A percentile compares a stretch with the other conserved stretches of the same genome.
phyloP scores from a whole-genome alignment of 2,888 invertebrate species.

The Sylvicola fuscatus region DNA sequence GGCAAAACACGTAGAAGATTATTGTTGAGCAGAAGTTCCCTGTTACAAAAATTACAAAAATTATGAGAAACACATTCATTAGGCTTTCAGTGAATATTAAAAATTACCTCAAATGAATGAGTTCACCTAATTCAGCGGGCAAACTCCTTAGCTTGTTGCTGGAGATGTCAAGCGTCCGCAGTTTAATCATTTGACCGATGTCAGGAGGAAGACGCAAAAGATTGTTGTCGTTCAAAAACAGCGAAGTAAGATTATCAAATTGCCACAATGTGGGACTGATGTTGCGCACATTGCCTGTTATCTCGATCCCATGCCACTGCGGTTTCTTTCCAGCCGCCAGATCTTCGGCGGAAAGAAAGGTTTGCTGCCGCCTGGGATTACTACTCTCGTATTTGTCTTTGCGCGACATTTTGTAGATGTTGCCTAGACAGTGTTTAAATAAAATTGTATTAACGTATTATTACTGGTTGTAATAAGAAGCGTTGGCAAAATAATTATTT shows the following conservation, averaged over 20 bases:
- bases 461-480: no score
- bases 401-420: slow-evolving; percentile 37
- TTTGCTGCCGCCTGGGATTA: slow-evolving; percentile 62
- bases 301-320: slow-evolving; percentile 82
- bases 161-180: slow-evolving; percentile 80
- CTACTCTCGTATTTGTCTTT: slow-evolving; percentile 80
- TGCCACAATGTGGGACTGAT: slow-evolving; percentile 83
- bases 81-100: neutral
- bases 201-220: slow-evolving; percentile 80
- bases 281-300: slow-evolving; percentile 84
- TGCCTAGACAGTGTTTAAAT: no score
- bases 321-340: slow-evolving; percentile 82
- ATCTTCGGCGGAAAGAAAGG: slow-evolving; percentile 85
- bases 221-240: slow-evolving; percentile 92
- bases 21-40: slow-evolving; percentile 85
- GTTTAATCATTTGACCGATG: slow-evolving; percentile 63
- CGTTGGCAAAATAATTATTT: no score
- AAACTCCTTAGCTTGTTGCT: slow-evolving; percentile 85
- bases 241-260: slow-evolving; percentile 75
- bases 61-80: neutral
- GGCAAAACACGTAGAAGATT: slow-evolving; percentile 88
- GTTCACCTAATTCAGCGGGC: slow-evolving; percentile 91
- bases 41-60: slow-evolving; percentile 23
- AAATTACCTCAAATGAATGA: slow-evolving; percentile 70
- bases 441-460: no score